phyloP scores from a whole-genome alignment of 2,797 vertebrate species.

The Peromyscus nudipes region DNA sequence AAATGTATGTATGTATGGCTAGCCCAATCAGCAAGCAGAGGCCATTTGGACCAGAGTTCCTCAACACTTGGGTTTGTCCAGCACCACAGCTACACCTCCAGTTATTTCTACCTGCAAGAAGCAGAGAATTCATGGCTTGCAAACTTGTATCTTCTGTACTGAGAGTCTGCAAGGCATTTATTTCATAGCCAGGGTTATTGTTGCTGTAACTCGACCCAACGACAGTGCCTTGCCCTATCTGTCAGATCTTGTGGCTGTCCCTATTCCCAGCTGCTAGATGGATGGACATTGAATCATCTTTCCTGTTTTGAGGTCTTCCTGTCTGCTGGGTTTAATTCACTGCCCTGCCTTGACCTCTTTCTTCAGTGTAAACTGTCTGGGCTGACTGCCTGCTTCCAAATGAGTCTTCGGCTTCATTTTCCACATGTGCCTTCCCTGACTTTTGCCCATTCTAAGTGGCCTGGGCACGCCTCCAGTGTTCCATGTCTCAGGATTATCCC shows the following conservation, averaged over 20 bases:
- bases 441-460: neutral
- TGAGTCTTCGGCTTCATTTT: neutral
- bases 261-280: conserved; percentile 3
- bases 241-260: conserved; percentile 30
- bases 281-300: neutral
- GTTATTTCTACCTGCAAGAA: neutral
- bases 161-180: neutral
- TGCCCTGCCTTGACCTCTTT: conserved; percentile 35
- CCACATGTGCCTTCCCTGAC: neutral
- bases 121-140: neutral
- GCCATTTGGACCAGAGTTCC: neutral
- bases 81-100: neutral
- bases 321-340: conserved; percentile 37
- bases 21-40: neutral
- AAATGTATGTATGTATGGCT: neutral
- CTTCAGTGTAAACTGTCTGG: neutral
- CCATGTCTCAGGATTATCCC: neutral
- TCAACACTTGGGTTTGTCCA: neutral
- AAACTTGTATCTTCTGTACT: neutral
- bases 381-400: conserved; percentile 26
- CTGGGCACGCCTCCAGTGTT: neutral
- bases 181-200: conserved; percentile 10
- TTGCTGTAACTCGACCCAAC: conserved; percentile 20
- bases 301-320: conserved; percentile 45
- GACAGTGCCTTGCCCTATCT: conserved; percentile 30